Evolutionary conservation across 1,140 invertebrate species (phyloP).

Genomic region (Saccostrea cuccullata): DNA sequence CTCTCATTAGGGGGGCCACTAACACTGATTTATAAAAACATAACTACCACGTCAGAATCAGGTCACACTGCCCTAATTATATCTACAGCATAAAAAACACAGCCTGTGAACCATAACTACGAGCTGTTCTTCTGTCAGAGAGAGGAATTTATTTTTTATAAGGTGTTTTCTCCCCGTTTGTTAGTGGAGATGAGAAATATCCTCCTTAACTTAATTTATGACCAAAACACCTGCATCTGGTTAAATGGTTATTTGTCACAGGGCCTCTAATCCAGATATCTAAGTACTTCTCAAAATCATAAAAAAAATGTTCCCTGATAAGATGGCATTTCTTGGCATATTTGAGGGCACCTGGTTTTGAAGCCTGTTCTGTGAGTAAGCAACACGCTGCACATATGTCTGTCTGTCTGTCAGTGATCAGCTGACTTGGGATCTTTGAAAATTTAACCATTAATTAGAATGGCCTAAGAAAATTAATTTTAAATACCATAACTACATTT

Average conservation of each 20-base stretch:
- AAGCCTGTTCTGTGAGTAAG: not conserved
- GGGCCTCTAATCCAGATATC: not conserved
- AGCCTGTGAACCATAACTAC: not conserved
- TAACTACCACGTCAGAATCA: not conserved
- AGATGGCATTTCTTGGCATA: too few relatives aligned
- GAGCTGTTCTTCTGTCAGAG: not conserved
- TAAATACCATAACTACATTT: not conserved
- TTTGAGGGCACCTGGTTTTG: not conserved
- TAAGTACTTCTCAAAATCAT: not conserved
- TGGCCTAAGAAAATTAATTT: not conserved
- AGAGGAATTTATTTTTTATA: not conserved
- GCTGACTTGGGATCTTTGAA: not conserved
- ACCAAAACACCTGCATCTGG: not conserved
- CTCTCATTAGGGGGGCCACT: not conserved
- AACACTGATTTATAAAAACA: conserved; percentile 8
- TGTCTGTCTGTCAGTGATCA: not conserved
- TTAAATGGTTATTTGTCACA: conserved; percentile 9
- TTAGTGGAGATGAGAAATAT: not conserved
- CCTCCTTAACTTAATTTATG: not conserved
- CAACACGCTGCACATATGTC: not conserved
- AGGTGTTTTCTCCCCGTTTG: not conserved
- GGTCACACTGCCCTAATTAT: not conserved
- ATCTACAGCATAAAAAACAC: not conserved
- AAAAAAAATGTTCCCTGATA: not conserved
- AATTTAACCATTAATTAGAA: not conserved